Percentiles rank a stretch among this genome's conserved stretches.
Evolutionary conservation across 2,113 vertebrate species (phyloP).

Genomic region (Dipodomys merriami): DNA sequence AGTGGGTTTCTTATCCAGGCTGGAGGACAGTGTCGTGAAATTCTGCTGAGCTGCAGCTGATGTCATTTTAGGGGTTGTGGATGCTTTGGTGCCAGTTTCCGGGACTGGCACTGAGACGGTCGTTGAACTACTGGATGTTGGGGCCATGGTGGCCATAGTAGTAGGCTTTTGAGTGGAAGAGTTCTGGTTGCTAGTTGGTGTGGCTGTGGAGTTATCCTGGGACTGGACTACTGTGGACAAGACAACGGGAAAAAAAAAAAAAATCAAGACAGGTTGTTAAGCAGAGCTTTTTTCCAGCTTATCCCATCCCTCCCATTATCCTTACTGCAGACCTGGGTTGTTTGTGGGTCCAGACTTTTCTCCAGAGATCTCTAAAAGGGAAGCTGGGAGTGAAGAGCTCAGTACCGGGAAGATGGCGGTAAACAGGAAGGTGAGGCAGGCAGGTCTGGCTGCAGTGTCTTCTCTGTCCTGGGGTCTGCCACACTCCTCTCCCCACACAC

Average conservation of each 20-base stretch:
- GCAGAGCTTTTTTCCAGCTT: neutral
- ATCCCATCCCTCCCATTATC: neutral
- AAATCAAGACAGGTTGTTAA: too few species aligned
- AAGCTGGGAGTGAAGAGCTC: neutral
- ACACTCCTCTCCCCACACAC: neutral
- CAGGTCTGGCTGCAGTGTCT: accelerated
- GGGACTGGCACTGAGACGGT: accelerated
- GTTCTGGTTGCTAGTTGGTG: accelerated
- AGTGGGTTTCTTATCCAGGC: accelerated
- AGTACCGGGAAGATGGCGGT: neutral
- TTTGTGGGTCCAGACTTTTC: neutral
- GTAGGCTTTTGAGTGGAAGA: accelerated
- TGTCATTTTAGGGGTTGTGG: accelerated
- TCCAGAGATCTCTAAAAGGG: neutral
- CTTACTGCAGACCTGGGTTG: neutral
- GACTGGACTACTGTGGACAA: accelerated
- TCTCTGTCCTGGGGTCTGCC: too few species aligned
- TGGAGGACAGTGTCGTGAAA: accelerated
- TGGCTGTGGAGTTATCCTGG: accelerated
- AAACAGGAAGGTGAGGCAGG: neutral
- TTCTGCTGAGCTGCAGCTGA: accelerated
- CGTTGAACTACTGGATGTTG: accelerated
- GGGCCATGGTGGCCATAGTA: accelerated
- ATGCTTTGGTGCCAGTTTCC: accelerated
- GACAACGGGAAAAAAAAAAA: neutral